Base-by-base conservation (phyloP, 53 echinoderm and acorn worm species). In the Stichopus horrens region DNA sequence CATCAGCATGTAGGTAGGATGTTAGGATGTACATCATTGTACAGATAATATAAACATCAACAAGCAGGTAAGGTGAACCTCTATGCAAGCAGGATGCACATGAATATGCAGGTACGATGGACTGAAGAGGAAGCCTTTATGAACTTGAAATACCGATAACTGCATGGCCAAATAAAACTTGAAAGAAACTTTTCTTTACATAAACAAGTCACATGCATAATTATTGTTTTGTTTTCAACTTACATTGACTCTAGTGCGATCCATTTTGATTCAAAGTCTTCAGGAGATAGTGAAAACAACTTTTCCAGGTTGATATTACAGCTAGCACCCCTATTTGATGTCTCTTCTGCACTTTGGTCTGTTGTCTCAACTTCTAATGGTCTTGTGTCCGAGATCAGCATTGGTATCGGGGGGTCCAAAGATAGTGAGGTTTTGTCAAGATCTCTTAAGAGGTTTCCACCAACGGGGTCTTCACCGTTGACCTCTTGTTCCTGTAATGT, bases 241-340 rank as follows among this genome's bases (percentile, higher is more conserved):
- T 90, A 96, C 96, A 93, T 86, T 54, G 89, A 91, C 52, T 85
- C 73, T 91, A 92, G 92, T 11, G 55, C 22, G 10, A 86, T 92
- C 96, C 96, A 96, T 18, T 88, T 92, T 74, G 85, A 89, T 85
- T 96, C 96, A 95, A 93, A 96, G 18, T 91, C 93, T 58, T 89
- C 89, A 0, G 96, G 92, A 76, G 96, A 85, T 8, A 94, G 10
- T 13, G 85, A 82, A 67, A 88, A 65, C 75, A 65, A 37, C 20
- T 86, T 37, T 18, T 58, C 81, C 21, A 81, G 56, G 57, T 81
- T 57, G 21, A 81, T 21, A 56, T 20, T 81, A 22, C 81, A 57
- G 71, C 71, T 37, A 2, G 37, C 37, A 37, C 0, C 71, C 71
- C 19, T 20, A 71, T 71, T 6, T 16, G 14, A 7, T 71, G 18